These are phyloP conservation scores for Notolabrus celidotus DNA, from an alignment of 2,797 vertebrate species.

Conservation along the genomic window DNA sequence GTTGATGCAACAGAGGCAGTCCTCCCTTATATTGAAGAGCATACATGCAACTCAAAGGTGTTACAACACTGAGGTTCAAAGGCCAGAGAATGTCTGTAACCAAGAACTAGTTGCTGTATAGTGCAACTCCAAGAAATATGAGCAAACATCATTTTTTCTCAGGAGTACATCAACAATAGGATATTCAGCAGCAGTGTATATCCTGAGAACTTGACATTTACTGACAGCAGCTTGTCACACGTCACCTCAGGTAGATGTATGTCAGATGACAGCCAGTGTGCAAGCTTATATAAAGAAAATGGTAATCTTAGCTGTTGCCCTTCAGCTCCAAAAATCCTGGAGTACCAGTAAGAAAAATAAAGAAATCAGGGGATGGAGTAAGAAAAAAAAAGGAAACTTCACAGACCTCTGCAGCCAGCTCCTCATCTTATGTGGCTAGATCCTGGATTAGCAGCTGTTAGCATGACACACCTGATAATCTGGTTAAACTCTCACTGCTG, in stretches of 20 bases:
- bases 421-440: too few species aligned
- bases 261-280: background rate
- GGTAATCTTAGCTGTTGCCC: background rate
- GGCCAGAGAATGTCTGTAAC: background rate
- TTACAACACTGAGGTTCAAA: background rate
- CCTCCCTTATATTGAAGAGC: background rate
- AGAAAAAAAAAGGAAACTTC: too few species aligned
- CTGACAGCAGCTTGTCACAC: background rate
- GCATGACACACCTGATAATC: too few species aligned
- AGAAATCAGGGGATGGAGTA: too few species aligned
- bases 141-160: background rate
- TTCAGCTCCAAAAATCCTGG: background rate
- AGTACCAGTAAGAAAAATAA: background rate
- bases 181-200: background rate
- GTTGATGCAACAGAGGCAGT: background rate
- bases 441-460: too few species aligned
- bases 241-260: background rate
- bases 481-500: too few species aligned
- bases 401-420: too few species aligned
- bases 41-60: background rate
- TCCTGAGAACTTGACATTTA: constrained; percentile 1
- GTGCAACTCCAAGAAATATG: too few species aligned
- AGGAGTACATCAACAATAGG: background rate
- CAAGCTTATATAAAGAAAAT: background rate
- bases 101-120: background rate